These are phyloP conservation scores for Catalaphyllia jardinei DNA, from an alignment of 64 coral and sea anemone genomes.

Conservation along the genomic window DNA sequence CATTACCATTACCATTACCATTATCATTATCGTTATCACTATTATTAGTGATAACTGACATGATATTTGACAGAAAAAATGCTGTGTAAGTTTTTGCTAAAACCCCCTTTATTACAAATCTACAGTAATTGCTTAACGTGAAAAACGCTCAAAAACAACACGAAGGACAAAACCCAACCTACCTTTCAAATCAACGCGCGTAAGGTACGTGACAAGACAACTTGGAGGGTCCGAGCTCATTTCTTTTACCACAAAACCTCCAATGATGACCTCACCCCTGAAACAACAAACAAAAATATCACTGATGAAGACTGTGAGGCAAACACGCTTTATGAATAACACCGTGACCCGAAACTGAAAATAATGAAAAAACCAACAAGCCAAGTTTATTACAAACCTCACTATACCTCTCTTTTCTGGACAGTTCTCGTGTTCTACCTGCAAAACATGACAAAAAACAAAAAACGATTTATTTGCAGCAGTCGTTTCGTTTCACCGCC, in stretches of 20 bases:
- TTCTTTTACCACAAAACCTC: slow-evolving; percentile 71
- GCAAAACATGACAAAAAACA: neutral
- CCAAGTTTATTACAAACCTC: slow-evolving; percentile 45
- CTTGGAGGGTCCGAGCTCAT: slow-evolving; percentile 76
- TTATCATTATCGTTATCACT: no score
- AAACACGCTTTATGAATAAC: neutral
- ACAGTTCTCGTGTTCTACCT: slow-evolving; percentile 54
- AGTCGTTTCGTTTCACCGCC: no score
- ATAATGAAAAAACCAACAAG: neutral
- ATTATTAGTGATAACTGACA: no score
- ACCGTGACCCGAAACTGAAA: no score
- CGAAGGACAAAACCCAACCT: neutral
- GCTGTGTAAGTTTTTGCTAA: no score
- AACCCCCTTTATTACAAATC: no score
- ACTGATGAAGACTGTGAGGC: neutral
- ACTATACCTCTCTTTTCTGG: slow-evolving; percentile 69
- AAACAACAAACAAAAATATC: slow-evolving; percentile 13
- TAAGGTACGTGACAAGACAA: slow-evolving; percentile 80
- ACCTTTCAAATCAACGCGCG: slow-evolving; percentile 86
- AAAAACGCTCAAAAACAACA: no score
- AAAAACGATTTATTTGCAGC: neutral
- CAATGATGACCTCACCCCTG: slow-evolving; percentile 69
- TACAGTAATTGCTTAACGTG: no score
- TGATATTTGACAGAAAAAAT: no score
- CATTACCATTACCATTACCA: no score